Evolutionary conservation across 2,888 invertebrate species (phyloP).

Genomic region (Fissipunctia ypsillon): DNA sequence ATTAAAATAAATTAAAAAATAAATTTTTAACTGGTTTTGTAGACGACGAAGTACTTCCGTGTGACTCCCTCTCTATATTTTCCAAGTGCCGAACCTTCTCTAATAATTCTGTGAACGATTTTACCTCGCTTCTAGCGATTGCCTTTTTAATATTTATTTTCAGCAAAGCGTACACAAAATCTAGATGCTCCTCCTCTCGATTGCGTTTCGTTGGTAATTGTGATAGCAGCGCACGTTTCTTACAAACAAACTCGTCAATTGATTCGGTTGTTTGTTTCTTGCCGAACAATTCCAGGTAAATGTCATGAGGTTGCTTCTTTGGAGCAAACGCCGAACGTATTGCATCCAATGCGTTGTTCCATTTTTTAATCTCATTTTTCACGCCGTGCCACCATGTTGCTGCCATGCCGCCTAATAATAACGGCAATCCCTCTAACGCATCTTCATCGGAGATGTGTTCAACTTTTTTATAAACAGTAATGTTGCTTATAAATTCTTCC

Average conservation of each 20-base stretch:
- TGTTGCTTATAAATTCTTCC: too few species aligned
- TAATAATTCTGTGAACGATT: neutral
- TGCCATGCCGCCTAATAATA: too few species aligned
- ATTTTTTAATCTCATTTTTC: too few species aligned
- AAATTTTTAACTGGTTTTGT: too few species aligned
- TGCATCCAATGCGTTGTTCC: neutral
- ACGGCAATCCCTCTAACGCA: too few species aligned
- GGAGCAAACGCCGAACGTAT: constrained; percentile 5
- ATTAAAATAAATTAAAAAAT: too few species aligned
- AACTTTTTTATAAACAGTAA: too few species aligned
- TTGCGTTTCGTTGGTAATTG: constrained; percentile 1
- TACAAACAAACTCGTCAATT: constrained; percentile 9
- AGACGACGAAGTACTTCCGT: neutral
- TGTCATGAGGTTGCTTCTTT: constrained; percentile 14
- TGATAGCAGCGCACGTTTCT: constrained; percentile 10
- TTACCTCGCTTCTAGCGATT: neutral
- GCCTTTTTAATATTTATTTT: neutral
- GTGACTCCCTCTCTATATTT: neutral
- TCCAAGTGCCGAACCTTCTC: constrained; percentile 1
- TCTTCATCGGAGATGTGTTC: too few species aligned
- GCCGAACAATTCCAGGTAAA: constrained; percentile 2
- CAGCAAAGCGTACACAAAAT: neutral
- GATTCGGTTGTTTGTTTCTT: constrained; percentile 2
- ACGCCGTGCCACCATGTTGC: too few species aligned
- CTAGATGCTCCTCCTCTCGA: too few species aligned